Conservation (phyloP, 2,888 invertebrate species). For the Cryptocephalus primarius region DNA sequence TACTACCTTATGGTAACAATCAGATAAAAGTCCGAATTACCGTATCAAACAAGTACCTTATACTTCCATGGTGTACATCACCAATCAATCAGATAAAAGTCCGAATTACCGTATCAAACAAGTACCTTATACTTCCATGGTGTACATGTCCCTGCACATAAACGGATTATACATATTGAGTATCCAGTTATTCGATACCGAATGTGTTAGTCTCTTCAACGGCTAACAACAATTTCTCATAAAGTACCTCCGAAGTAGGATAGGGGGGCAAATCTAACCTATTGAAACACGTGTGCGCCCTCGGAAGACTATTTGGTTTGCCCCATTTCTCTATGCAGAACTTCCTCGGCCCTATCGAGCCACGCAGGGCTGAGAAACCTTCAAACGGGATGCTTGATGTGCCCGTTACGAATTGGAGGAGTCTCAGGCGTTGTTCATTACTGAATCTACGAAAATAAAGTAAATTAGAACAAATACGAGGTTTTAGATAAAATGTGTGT, state of each 20-base stretch:
- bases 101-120: too few relatives aligned
- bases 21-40: too few relatives aligned
- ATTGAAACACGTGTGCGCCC: slow-evolving; percentile 98
- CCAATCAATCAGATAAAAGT: too few relatives aligned
- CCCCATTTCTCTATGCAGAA: slow-evolving; percentile 98
- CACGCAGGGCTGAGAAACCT: slow-evolving; percentile 89
- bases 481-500: too few relatives aligned
- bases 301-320: slow-evolving; percentile 82
- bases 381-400: slow-evolving; percentile 97
- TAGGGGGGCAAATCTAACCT: slow-evolving; percentile 93
- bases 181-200: slow-evolving; percentile 67
- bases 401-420: slow-evolving; percentile 95
- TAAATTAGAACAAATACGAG: background rate
- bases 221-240: slow-evolving; percentile 84
- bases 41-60: too few relatives aligned
- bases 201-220: slow-evolving; percentile 95
- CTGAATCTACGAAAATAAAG: slow-evolving; percentile 54
- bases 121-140: too few relatives aligned
- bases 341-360: slow-evolving; percentile 89
- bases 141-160: too few relatives aligned
- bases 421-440: slow-evolving; percentile 84
- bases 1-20: too few relatives aligned
- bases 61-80: too few relatives aligned
- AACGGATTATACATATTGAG: too few relatives aligned
- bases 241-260: slow-evolving; percentile 80